Conservation (phyloP, 2,113 vertebrate species). For the Salvelinus alpinus region DNA sequence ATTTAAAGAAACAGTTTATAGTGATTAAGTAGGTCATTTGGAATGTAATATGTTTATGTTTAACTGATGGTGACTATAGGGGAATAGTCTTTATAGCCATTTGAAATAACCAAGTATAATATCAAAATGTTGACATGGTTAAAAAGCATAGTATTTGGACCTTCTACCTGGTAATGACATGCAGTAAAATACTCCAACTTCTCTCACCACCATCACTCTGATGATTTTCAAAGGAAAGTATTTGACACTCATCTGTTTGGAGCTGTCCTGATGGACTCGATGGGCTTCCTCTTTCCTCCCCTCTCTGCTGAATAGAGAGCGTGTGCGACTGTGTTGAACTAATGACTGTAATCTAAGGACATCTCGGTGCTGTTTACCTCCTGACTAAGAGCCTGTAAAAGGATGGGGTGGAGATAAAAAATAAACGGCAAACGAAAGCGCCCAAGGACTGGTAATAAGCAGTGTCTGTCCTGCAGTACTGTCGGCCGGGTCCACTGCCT, state of each 20-base stretch:
- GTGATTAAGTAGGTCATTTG: background rate
- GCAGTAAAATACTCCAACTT: constrained; percentile 10
- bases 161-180: constrained; percentile 37
- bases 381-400: constrained; percentile 15
- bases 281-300: constrained; percentile 30
- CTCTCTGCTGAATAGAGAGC: background rate
- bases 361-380: constrained; percentile 27
- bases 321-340: constrained; percentile 28
- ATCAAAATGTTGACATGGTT: constrained; percentile 57
- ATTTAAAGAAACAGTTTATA: background rate
- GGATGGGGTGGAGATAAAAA: constrained; percentile 28
- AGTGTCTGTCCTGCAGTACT: background rate
- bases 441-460: constrained; percentile 17
- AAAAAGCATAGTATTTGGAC: constrained; percentile 46
- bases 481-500: background rate
- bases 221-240: background rate
- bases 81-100: constrained; percentile 32
- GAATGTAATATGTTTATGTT: constrained; percentile 39
- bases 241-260: constrained; percentile 36
- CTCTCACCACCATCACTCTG: background rate
- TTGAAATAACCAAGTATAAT: constrained; percentile 40
- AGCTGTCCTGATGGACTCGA: constrained; percentile 52
- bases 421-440: constrained; percentile 30
- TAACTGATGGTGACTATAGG: constrained; percentile 52
- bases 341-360: constrained; percentile 44